Evolutionary conservation across 2,888 invertebrate species (phyloP).

Genomic region (Prosapia bicincta): DNA sequence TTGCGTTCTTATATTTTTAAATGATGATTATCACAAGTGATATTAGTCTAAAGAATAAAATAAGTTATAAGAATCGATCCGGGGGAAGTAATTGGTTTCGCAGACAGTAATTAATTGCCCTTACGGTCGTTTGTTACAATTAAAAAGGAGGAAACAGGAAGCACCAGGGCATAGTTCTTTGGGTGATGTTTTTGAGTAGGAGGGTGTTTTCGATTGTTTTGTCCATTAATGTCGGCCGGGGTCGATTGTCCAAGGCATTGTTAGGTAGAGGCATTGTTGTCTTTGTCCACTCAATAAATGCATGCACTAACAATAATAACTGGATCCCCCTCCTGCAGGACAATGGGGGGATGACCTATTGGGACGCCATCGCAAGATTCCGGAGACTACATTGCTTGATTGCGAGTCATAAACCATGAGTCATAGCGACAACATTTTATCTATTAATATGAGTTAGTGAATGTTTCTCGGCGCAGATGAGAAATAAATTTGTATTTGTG

Average conservation of each 20-base stretch:
- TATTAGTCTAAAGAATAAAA: too few relatives aligned
- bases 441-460: too few relatives aligned
- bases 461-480: too few relatives aligned
- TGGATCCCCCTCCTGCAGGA: conserved; percentile 11
- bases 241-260: conserved; percentile 35
- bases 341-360: conserved; percentile 20
- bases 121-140: neutral
- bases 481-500: too few relatives aligned
- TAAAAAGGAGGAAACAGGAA: conserved; percentile 7
- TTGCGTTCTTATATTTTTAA: too few relatives aligned
- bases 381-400: conserved; percentile 7
- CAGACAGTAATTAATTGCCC: neutral
- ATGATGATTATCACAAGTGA: too few relatives aligned
- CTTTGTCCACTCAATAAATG: conserved; percentile 39
- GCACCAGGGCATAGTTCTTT: conserved; percentile 10
- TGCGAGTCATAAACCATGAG: neutral
- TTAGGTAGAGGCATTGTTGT: conserved; percentile 34
- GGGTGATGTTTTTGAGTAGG: neutral
- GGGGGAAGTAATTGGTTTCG: neutral
- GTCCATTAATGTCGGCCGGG: conserved; percentile 29
- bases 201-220: conserved; percentile 22
- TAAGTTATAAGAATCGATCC: too few relatives aligned
- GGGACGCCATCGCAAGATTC: conserved; percentile 16
- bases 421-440: too few relatives aligned
- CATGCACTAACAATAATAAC: conserved; percentile 35